Evolutionary conservation across 2,797 vertebrate species (phyloP), one percentile per base, ranked within the genome.

Genomic region (Rhinogobio ventralis): DNA sequence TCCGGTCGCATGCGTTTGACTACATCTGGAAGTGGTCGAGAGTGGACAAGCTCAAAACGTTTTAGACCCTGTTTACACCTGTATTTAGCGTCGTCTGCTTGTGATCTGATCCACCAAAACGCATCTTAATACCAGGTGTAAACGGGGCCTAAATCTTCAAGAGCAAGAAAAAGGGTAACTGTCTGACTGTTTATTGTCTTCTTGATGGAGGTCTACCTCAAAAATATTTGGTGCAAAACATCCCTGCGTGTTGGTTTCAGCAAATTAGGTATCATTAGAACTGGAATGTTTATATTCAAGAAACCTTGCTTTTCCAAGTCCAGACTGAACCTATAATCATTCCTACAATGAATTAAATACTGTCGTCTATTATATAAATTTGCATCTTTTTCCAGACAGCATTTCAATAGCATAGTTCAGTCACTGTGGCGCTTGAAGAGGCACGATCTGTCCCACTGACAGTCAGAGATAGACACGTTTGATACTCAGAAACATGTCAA

Each of bases 401-500:
- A 7, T 81, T 81, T 81, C 53, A 46, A 60, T 39, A 55, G 49
- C 46, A 55, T 72, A 14, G 49, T 55, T 42, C 7, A 55, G 39
- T 55, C 62, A 20, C n/a, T 55, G 10, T 74, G 42, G 17, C 25
- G 42, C 66, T 55, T 73, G 1, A 28, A 30, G 25, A 86, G 72
- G 46, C 55, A 6, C 11, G 2, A 7, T 68, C 55, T 76, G 81
- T 36, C 66, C 76, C 64, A 6, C 0, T 28, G 53, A 23, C 64
- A 82, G 45, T 81, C 20, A 23, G 81, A 66, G 69, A 73, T 28
- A 68, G 89, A 85, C 78, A 82, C 62, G 53, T 42, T 74, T 87
- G 68, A 57, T 83, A 55, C 46, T 86, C 62, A 76, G 45, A 81
- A 68, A 79, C 89, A 86, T 53, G 72, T 88, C 88, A 94, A 92